A percentile compares a stretch with the other conserved stretches of the same genome.
Conservation (phyloP, 1,140 invertebrate genomes). For the Rhagoletis zephyria region DNA sequence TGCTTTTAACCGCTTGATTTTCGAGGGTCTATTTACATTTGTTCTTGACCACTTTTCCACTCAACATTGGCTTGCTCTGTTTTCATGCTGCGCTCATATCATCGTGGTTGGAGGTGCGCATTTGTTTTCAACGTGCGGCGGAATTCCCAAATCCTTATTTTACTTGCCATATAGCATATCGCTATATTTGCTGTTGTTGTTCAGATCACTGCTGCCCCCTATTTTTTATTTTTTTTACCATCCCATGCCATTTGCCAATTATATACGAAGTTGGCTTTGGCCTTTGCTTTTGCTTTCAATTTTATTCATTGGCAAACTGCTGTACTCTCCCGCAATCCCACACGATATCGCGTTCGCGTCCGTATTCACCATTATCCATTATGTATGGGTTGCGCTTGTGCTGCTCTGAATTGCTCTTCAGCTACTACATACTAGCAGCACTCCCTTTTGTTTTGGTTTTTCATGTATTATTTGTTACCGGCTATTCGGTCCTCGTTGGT, state of each 20-base stretch:
- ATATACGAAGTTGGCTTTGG: constrained; percentile 8
- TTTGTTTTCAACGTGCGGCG: neutral
- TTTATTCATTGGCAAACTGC: constrained; percentile 28
- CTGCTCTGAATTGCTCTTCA: constrained; percentile 28
- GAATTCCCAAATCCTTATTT: constrained; percentile 3
- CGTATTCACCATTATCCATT: neutral
- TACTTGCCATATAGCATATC: neutral
- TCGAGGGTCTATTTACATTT: constrained; percentile 36
- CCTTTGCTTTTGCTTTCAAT: constrained; percentile 43
- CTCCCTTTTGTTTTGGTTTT: constrained; percentile 18
- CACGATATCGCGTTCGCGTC: neutral
- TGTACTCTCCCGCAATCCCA: too few relatives aligned
- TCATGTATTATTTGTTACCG: constrained; percentile 30
- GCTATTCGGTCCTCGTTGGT: neutral
- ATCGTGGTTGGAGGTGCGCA: neutral
- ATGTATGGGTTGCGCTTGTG: constrained; percentile 17
- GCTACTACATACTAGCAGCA: neutral
- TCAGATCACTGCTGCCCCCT: neutral
- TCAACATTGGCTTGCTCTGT: neutral
- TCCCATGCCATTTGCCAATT: constrained; percentile 1
- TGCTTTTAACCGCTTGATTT: constrained; percentile 35
- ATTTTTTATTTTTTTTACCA: neutral
- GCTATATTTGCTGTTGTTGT: neutral
- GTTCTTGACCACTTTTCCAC: constrained; percentile 46
- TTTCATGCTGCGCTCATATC: neutral